These are phyloP conservation scores for Neomicropteryx cornuta DNA, from an alignment of 1,140 invertebrate genomes.

Conservation along the genomic window DNA sequence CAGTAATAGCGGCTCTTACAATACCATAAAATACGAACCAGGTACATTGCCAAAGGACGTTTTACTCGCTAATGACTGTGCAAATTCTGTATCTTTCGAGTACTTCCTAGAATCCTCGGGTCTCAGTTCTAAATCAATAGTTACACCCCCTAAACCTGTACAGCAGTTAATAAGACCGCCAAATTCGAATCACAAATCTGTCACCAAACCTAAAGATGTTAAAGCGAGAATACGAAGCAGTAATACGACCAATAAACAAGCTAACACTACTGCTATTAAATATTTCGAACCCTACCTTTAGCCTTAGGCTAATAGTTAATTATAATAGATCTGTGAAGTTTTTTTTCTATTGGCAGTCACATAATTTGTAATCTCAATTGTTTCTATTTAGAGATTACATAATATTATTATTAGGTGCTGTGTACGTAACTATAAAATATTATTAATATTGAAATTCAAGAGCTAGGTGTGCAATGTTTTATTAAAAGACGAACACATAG, in stretches of 20 bases:
- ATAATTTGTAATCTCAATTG: too few relatives aligned
- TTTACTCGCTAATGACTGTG: slow-evolving; percentile 19
- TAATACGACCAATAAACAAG: slow-evolving; percentile 34
- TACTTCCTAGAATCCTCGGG: slow-evolving; percentile 70
- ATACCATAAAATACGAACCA: slow-evolving; percentile 39
- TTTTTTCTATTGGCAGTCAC: too few relatives aligned
- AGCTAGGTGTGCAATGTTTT: too few relatives aligned
- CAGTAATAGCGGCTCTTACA: slow-evolving; percentile 39
- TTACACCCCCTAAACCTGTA: slow-evolving; percentile 50
- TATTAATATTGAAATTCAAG: too few relatives aligned
- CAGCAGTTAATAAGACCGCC: slow-evolving; percentile 27
- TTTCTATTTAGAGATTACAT: too few relatives aligned
- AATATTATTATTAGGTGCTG: too few relatives aligned
- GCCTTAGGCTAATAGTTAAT: too few relatives aligned
- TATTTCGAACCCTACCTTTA: slow-evolving; percentile 41
- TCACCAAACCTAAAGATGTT: slow-evolving; percentile 67
- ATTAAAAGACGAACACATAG: too few relatives aligned
- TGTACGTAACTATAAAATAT: too few relatives aligned
- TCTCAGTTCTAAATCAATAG: slow-evolving; percentile 68
- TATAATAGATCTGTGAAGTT: too few relatives aligned
- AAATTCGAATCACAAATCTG: slow-evolving; percentile 62
- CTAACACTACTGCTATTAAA: slow-evolving; percentile 41
- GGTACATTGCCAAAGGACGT: slow-evolving; percentile 21
- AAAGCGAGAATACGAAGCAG: slow-evolving; percentile 47
- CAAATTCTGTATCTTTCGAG: slow-evolving; percentile 44